Evolutionary conservation across 2,797 vertebrate species (phyloP).

Genomic region (Bufotes viridis): DNA sequence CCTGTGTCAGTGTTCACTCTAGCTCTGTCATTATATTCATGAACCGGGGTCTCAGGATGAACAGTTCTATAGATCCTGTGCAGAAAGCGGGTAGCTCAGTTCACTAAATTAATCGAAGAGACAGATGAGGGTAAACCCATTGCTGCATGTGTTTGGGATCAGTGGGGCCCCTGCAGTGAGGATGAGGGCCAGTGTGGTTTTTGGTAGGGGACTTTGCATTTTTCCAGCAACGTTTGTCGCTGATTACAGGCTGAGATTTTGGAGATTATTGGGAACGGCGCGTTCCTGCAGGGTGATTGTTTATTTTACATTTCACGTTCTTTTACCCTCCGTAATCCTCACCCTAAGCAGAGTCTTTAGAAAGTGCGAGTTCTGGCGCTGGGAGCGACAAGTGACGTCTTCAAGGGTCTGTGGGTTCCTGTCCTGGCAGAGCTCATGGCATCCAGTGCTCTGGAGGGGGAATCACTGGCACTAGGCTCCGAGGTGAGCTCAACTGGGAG

Average conservation of each 20-base stretch:
- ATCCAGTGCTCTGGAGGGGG: background rate
- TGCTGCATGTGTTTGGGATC: background rate
- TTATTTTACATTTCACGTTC: background rate
- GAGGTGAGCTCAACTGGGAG: background rate
- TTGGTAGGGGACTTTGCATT: background rate
- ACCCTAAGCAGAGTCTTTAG: background rate
- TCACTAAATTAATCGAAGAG: no score
- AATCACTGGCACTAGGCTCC: background rate
- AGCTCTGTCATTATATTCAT: background rate
- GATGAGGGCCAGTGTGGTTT: background rate
- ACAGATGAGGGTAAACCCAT: background rate
- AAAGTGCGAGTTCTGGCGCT: background rate
- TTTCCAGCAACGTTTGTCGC: background rate
- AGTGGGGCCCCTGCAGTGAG: background rate
- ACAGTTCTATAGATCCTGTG: background rate
- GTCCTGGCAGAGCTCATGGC: background rate
- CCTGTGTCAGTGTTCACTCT: background rate
- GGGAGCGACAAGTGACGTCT: background rate
- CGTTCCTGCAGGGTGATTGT: background rate
- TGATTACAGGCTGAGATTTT: background rate
- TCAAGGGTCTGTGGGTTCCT: background rate
- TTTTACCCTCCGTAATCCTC: background rate
- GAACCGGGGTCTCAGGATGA: background rate
- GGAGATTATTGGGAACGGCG: background rate
- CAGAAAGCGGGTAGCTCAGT: background rate